Evolutionary conservation across 2,113 vertebrate genomes (phyloP), one percentile per base, ranked within the genome.

Genomic region (Ictalurus furcatus): DNA sequence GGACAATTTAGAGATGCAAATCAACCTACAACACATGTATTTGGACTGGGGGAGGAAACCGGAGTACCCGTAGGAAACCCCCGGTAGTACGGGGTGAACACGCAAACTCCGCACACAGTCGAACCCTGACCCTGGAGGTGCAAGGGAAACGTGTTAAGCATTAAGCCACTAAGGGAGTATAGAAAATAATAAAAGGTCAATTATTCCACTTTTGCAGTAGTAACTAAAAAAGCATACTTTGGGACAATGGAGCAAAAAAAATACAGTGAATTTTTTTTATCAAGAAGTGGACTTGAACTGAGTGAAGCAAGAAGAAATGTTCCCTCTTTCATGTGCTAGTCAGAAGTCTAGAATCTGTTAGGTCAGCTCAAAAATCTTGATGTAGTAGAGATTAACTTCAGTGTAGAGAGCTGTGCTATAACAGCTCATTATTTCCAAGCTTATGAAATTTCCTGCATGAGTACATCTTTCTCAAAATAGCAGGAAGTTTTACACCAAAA

Each of bases 401-500:
- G 11, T 44, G 37, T 78, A 25, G 37, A 78, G 0, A 44, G 12
- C 21, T 13, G 56, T 87, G 34, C 37, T 30, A 34, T 9, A 63
- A 21, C 9, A 28, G 25, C 7, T 81, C 28, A 54, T 48, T 6
- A 11, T 87, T 79, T 81, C 74, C 61, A 88, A 6, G 9, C 1
- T 67, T 54, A 34, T 65, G 40, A 21, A 52, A 87, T 87, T 30
- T 67, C 44, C 79, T 30, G 56, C 14, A n/a, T 87, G 34, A 78
- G 25, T 14, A 65, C 28, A 34, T 80, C 28, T 34, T 34, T 82
- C n/a, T 19, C 48, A 69, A 58, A 88, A 82, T 56, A 54, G 34
- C 48, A 56, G n/a, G n/a, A 34, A 34, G 23, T 14, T 52, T 52
- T 30, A 65, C 9, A 19, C 23, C 14, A 84, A 40, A 83, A 58